A percentile compares a stretch with the other conserved stretches of the same genome.
Evolutionary conservation across 2,797 vertebrate genomes (phyloP).

Genomic region (Pseudochirops cupreus): DNA sequence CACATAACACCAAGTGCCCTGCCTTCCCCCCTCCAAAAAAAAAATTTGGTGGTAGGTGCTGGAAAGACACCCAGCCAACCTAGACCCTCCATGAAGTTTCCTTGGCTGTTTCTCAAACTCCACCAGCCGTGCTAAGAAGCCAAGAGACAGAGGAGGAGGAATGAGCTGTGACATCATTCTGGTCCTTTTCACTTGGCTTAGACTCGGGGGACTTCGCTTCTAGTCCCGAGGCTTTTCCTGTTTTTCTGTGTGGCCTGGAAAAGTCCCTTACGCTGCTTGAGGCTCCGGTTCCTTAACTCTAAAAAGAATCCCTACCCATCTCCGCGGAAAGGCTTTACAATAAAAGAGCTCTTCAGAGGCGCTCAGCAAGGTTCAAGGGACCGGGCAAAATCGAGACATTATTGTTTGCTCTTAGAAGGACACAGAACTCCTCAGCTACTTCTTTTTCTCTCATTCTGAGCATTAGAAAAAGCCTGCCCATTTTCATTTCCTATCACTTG

Average conservation of each 20-base stretch:
- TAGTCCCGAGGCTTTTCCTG: background rate
- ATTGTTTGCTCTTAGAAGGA: background rate
- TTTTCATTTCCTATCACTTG: too few species aligned
- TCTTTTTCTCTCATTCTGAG: background rate
- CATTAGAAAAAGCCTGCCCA: background rate
- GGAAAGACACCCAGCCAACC: background rate
- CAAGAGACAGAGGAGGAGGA: fast-evolving
- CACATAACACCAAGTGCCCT: too few species aligned
- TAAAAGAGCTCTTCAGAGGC: background rate
- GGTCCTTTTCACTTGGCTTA: background rate
- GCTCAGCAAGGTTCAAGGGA: too few species aligned
- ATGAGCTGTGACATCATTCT: background rate
- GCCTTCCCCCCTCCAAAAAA: too few species aligned
- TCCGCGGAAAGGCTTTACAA: background rate
- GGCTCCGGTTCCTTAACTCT: background rate
- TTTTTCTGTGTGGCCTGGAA: background rate
- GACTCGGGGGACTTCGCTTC: background rate
- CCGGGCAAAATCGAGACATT: background rate
- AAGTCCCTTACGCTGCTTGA: background rate
- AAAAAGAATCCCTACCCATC: background rate
- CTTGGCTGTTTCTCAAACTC: background rate
- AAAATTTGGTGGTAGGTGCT: background rate
- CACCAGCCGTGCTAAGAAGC: background rate
- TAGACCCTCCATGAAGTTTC: background rate
- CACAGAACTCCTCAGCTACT: background rate